Conservation (phyloP, 2,888 invertebrate genomes). For the Erpobdella octoculata region DNA sequence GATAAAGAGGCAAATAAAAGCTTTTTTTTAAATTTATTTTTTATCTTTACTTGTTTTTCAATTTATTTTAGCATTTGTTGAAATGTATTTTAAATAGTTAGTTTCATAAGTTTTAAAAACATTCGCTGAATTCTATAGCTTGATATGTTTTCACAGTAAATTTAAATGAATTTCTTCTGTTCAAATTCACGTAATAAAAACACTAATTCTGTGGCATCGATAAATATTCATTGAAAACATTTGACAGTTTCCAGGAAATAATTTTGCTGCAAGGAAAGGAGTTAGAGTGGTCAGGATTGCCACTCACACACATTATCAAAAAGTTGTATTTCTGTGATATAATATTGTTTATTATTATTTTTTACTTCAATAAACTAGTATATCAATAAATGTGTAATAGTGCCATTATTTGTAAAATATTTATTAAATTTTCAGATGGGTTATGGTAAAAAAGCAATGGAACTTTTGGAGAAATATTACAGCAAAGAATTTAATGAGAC, state of each 20-base stretch:
- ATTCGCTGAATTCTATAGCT: too few relatives aligned
- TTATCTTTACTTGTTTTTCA: too few relatives aligned
- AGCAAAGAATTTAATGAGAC: constrained; percentile 59
- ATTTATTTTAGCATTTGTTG: too few relatives aligned
- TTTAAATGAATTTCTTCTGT: too few relatives aligned
- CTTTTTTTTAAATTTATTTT: too few relatives aligned
- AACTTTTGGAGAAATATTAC: constrained; percentile 79
- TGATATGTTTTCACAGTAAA: too few relatives aligned
- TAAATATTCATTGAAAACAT: too few relatives aligned
- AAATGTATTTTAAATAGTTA: too few relatives aligned
- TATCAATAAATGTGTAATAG: neutral
- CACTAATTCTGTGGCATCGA: too few relatives aligned
- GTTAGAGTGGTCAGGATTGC: constrained; percentile 90
- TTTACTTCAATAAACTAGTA: neutral
- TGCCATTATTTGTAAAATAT: neutral
- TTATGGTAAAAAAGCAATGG: constrained; percentile 80
- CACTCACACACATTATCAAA: constrained; percentile 84
- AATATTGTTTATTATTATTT: neutral
- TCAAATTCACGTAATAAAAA: too few relatives aligned
- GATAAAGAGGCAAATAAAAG: too few relatives aligned
- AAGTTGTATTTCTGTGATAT: constrained; percentile 38
- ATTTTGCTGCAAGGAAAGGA: constrained; percentile 81
- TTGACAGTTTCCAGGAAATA: constrained; percentile 76
- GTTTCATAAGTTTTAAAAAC: too few relatives aligned
- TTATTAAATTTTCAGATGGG: constrained; percentile 68